These are phyloP conservation scores for Lucinisca nassula DNA, from an alignment of 2,888 invertebrate genomes.

Conservation along the genomic window DNA sequence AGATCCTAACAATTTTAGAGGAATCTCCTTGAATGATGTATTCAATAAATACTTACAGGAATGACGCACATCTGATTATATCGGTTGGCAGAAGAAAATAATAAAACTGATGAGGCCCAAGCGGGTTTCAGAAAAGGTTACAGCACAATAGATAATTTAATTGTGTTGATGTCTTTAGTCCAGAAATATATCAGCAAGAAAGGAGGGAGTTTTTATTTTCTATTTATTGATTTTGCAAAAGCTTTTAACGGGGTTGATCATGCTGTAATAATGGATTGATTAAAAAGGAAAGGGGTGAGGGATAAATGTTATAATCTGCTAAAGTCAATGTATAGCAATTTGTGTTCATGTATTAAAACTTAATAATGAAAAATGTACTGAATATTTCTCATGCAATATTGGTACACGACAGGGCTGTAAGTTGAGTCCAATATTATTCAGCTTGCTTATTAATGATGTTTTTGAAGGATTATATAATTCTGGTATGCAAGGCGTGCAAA, in stretches of 20 bases:
- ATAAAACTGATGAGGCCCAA: not conserved
- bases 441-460: not conserved
- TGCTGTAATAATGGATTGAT: not conserved
- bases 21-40: not conserved
- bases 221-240: not conserved
- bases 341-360: not conserved
- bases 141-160: not conserved
- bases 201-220: not conserved
- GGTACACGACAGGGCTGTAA: not conserved
- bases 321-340: not conserved
- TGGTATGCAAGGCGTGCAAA: not conserved
- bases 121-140: not conserved
- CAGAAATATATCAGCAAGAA: not conserved
- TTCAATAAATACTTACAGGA: not conserved
- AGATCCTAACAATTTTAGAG: not conserved
- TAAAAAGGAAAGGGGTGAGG: not conserved
- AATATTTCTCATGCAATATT: conserved; percentile 1
- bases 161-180: not conserved
- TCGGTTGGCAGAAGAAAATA: not conserved
- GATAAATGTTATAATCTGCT: not conserved
- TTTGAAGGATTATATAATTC: not conserved
- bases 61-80: not conserved
- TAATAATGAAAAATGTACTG: not conserved
- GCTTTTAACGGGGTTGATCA: not conserved
- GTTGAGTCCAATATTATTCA: not conserved